Evolutionary conservation across 2,888 invertebrate species (phyloP).

Genomic region (Nephrocerus scutellatus): DNA sequence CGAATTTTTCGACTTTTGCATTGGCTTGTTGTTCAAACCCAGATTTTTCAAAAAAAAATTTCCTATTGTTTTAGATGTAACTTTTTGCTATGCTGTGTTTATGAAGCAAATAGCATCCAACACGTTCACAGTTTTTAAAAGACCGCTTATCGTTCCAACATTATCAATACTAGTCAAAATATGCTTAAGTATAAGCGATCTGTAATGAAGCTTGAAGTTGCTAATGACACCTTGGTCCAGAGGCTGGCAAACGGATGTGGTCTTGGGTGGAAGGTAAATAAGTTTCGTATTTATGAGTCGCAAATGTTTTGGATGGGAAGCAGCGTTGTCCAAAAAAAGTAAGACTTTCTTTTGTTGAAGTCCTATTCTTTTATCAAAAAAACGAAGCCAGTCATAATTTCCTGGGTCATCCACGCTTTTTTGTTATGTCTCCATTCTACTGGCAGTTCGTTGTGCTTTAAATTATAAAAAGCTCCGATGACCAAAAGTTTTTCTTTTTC

Average conservation of each 20-base stretch:
- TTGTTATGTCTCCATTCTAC: conserved; percentile 22
- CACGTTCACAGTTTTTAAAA: conserved; percentile 10
- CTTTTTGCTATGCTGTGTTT: conserved; percentile 13
- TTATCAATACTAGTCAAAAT: conserved; percentile 8
- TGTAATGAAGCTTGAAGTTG: conserved; percentile 15
- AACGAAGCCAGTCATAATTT: conserved; percentile 22
- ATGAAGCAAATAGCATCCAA: conserved; percentile 16
- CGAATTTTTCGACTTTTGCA: background rate
- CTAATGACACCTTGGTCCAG: conserved; percentile 18
- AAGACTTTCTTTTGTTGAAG: conserved; percentile 13
- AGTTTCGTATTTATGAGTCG: conserved; percentile 10
- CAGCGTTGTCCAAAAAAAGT: conserved; percentile 17
- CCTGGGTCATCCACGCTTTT: conserved; percentile 25
- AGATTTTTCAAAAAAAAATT: conserved; percentile 13
- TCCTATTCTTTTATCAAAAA: conserved; percentile 14
- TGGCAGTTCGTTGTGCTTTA: conserved; percentile 16
- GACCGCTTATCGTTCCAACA: conserved; percentile 5
- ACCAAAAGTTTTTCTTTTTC: conserved; percentile 24
- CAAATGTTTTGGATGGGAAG: conserved; percentile 10
- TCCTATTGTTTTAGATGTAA: conserved; percentile 11
- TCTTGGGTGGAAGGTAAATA: conserved; percentile 11
- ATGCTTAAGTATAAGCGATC: conserved; percentile 13
- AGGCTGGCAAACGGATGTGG: conserved; percentile 19
- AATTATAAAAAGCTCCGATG: conserved; percentile 20
- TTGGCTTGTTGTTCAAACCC: conserved; percentile 3